Evolutionary conservation across 35 echinoderm and acorn worm species (phyloP), one percentile per base, ranked within the genome.

Genomic region (Ophioderma brevispina): DNA sequence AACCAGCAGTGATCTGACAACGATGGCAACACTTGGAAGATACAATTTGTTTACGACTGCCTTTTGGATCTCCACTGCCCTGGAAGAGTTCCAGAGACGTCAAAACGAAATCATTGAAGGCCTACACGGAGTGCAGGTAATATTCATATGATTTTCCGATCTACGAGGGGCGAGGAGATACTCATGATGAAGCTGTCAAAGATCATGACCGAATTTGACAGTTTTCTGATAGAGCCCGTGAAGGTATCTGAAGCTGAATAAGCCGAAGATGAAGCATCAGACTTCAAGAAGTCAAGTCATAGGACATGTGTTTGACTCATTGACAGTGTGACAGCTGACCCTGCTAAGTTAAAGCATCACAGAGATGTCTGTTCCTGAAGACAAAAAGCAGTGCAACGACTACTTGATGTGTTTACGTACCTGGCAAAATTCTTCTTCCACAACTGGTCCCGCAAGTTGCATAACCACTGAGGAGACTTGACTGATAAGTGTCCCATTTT

Each of bases 11-110:
- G 81, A 83, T 39, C 63, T 95, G 0, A 91, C 88, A 2, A 91
- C 84, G 0, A 87, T 95, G 35, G 42, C 32, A 77, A 4, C 28
- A 88, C 93, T 95, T 83, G 93, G 89, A 41, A 18, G 63, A 79
- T 75, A 82, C 88, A 78, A 78, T 56, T 31, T n/a, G n/a, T 4
- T 87, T 56, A 41, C 88, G n/a, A 80, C 94, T 55, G 23, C 91
- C 91, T 80, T 79, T 55, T 97, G 31, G 55, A 13, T 25, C 88
- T 70, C 0, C n/a, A n/a, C n/a, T n/a, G 52, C 91, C 0, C 91
- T 85, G 13, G 91, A 92, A 75, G 84, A 88, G 56, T 93, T 82
- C 34, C 91, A 92, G 43, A 86, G 91, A 87, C 38, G 83, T 55
- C 84, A 92, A 31, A 84, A 92, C 39, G 91, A 92, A 40, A 64